Base-by-base conservation (phyloP, 2,888 invertebrate genomes). In the Melanophora roralis region DNA sequence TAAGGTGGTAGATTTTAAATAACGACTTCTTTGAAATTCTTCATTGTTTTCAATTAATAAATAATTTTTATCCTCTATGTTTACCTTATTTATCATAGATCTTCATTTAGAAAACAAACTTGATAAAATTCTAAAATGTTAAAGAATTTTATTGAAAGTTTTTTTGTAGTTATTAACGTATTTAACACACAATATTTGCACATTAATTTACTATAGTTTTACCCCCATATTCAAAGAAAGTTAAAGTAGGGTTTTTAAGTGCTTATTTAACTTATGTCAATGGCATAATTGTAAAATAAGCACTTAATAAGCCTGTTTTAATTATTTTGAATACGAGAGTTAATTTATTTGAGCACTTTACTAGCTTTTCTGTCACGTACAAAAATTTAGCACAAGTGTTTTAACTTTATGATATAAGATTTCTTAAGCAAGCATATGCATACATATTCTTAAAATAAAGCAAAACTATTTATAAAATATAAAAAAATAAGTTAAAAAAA, bases 331-430 rank as follows among this genome's bases (percentile, higher is more conserved):
- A n/a, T n/a, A n/a, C n/a, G n/a, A n/a, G n/a, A n/a, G n/a, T n/a
- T n/a, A 80, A 68, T 81, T 68, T 21, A 81, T 72, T 55, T 69
- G 51, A 68, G 76, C 75, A 68, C 68, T 81, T 78, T 64, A 73
- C 76, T 81, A 78, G 68, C 72, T 81, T 81, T 81, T 74, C 74
- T 78, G 47, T 74, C 55, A 71, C 51, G 65, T 32, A 74, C 60
- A 78, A 78, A 81, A 75, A 75, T 65, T 78, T 36, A 81, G 74
- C 73, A 74, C 81, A 78, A 78, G 80, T 80, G 80, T 79, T 75
- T 51, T 32, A 51, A 36, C 43, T 68, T 69, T 55, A 21, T 40
- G n/a, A n/a, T n/a, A 16, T n/a, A 60, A 43, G 32, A 47, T 59
- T 49, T n/a, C 34, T 47, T 57, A 65, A 57, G 53, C 16, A 14